phyloP scores from a whole-genome alignment of 1,140 invertebrate species.

The Zaprionus gabonicus region DNA sequence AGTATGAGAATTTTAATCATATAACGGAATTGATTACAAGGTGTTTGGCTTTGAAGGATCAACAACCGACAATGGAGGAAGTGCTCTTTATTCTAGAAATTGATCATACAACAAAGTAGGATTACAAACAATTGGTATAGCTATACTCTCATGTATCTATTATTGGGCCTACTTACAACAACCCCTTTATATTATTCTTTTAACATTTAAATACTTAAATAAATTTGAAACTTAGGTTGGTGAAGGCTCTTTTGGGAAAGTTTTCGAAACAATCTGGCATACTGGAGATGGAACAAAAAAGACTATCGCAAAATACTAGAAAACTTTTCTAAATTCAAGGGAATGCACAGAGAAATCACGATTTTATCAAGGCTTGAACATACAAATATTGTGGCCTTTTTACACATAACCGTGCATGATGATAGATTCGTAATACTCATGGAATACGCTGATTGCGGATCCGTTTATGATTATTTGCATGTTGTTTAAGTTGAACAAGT shows the following conservation, averaged over 20 bases:
- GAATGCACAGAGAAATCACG: background rate
- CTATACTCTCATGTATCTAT: no score
- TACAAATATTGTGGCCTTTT: constrained; percentile 2
- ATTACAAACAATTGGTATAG: no score
- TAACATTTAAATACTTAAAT: no score
- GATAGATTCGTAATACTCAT: background rate
- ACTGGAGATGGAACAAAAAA: background rate
- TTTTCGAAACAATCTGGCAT: background rate
- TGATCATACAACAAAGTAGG: no score
- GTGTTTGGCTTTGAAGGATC: no score
- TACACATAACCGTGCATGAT: background rate
- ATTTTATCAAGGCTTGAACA: background rate
- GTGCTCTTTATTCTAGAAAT: no score
- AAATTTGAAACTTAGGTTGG: background rate
- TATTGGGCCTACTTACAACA: no score
- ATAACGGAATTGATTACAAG: no score
- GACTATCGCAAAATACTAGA: background rate
- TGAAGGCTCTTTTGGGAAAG: accelerated
- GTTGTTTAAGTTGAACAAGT: no score
- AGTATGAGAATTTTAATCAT: no score
- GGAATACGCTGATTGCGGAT: constrained; percentile 19
- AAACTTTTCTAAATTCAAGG: background rate
- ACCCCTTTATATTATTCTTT: no score
- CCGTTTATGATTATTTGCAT: background rate
- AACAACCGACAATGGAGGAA: no score